phyloP scores from a whole-genome alignment of 2,113 vertebrate genomes.

The Psilopsiagon aurifrons region DNA sequence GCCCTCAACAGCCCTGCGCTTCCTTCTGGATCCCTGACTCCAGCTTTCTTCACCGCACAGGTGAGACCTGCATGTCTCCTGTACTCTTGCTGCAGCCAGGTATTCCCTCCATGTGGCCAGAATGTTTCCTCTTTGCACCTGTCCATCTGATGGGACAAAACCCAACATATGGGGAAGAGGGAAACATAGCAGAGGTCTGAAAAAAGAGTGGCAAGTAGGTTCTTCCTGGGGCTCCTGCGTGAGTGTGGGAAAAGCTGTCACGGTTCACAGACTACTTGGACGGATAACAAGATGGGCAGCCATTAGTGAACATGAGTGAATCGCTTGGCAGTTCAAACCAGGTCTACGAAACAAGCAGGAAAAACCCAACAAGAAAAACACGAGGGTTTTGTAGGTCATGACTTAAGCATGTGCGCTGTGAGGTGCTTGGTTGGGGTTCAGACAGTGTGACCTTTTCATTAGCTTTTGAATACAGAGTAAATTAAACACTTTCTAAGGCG shows the following conservation, averaged over 20 bases:
- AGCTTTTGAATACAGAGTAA: not conserved
- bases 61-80: slow-evolving; percentile 69
- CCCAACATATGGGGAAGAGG: not conserved
- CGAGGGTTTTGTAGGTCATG: not conserved
- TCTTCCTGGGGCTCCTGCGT: not conserved
- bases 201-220: not conserved
- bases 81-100: not conserved
- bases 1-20: slow-evolving; percentile 94
- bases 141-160: not conserved
- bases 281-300: not conserved
- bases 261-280: not conserved
- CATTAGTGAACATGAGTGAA: not conserved
- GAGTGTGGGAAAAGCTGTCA: not conserved
- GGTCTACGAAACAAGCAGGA: not conserved
- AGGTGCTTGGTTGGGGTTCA: not conserved
- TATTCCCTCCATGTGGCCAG: not conserved
- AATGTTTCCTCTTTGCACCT: not conserved
- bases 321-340: not conserved
- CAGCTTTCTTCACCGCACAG: slow-evolving; percentile 95
- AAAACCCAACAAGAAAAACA: not conserved
- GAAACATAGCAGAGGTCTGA: not conserved
- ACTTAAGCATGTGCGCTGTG: not conserved
- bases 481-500: not conserved
- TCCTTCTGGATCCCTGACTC: slow-evolving; percentile 92
- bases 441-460: not conserved